phyloP scores from a whole-genome alignment of 2,797 vertebrate genomes.

The Threskiornis aethiopicus region DNA sequence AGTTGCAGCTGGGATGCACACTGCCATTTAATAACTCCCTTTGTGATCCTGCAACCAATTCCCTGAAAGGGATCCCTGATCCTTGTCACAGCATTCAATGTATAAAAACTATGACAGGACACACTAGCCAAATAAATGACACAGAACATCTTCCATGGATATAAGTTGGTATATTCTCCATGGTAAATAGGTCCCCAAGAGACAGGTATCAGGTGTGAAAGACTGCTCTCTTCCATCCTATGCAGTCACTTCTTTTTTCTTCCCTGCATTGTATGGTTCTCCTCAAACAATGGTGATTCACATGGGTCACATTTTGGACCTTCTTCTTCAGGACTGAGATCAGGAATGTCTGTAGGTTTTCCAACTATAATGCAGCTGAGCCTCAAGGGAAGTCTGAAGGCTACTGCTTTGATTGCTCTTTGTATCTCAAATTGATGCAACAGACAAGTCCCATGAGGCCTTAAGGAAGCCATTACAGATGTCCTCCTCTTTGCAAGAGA shows the following conservation, averaged over 20 bases:
- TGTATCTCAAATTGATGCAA: neutral
- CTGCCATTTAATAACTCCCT: neutral
- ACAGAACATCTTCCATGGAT: neutral
- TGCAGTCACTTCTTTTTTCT: neutral
- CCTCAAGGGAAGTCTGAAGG: neutral
- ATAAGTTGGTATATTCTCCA: neutral
- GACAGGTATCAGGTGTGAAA: neutral
- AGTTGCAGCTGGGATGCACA: neutral
- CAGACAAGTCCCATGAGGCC: neutral
- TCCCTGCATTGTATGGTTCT: neutral
- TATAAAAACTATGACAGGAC: neutral
- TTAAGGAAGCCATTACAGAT: neutral
- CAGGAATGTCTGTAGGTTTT: neutral
- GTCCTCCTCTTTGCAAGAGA: neutral
- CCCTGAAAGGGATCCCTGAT: neutral
- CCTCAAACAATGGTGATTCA: neutral
- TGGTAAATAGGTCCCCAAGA: neutral
- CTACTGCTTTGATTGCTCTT: neutral
- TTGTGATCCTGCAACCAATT: neutral
- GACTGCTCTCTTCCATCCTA: neutral
- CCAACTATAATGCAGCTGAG: neutral
- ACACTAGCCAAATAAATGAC: neutral
- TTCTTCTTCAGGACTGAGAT: neutral
- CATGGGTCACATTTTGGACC: neutral
- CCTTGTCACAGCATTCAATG: neutral